phyloP scores from a whole-genome alignment of 2,797 vertebrate genomes.

The Sebastes vulpes region DNA sequence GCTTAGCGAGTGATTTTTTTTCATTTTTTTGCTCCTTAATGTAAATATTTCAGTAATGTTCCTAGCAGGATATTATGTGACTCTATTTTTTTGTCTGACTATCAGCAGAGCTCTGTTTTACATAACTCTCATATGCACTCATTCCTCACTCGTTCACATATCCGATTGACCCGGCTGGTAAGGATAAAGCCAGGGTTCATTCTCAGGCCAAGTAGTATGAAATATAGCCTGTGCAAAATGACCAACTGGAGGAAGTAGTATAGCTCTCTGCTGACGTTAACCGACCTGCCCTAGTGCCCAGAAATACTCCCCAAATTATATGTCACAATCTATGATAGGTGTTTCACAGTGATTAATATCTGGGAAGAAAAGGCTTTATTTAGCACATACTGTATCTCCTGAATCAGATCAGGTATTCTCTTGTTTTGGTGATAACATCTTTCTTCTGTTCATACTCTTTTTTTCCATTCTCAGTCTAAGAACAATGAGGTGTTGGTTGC shows the following conservation, averaged over 20 bases:
- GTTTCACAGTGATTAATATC: conserved; percentile 6
- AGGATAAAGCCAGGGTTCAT: conserved; percentile 9
- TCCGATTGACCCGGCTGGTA: conserved; percentile 14
- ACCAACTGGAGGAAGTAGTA: neutral
- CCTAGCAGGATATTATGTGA: conserved; percentile 26
- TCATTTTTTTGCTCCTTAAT: conserved; percentile 9
- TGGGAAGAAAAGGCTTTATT: conserved; percentile 5
- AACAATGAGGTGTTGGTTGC: neutral
- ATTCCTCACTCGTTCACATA: conserved; percentile 6
- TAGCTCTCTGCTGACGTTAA: neutral
- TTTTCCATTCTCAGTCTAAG: neutral
- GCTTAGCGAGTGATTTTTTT: conserved; percentile 48
- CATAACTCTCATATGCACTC: neutral
- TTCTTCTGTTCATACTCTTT: neutral
- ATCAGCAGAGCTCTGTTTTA: conserved; percentile 21
- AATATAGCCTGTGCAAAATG: neutral
- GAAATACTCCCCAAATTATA: neutral
- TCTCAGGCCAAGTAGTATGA: neutral
- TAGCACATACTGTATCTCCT: neutral
- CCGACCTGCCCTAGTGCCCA: neutral
- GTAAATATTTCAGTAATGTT: conserved; percentile 73
- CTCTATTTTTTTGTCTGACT: conserved; percentile 38
- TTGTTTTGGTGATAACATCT: conserved; percentile 1
- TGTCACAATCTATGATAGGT: neutral
- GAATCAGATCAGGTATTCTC: neutral